A percentile compares a stretch with the other conserved stretches of the same genome.
phyloP scores from a whole-genome alignment of 2,797 vertebrate genomes.

The Manis javanica region DNA sequence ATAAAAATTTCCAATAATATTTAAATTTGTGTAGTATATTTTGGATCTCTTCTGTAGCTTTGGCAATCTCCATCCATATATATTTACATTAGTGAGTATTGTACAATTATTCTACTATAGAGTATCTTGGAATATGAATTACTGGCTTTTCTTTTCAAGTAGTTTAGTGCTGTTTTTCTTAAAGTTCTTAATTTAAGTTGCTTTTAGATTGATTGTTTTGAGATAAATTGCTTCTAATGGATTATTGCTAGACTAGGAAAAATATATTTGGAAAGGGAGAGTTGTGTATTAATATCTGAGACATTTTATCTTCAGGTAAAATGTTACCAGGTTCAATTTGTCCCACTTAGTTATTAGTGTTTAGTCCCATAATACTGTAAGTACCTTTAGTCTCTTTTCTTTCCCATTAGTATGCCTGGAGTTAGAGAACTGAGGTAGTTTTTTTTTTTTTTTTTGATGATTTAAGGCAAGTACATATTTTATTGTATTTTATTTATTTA shows the following conservation, averaged over 20 bases:
- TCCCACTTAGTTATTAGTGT: neutral
- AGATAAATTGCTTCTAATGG: neutral
- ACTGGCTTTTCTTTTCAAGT: neutral
- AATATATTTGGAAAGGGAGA: neutral
- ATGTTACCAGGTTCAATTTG: neutral
- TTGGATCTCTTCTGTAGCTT: neutral
- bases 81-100: neutral
- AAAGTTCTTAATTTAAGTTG: neutral
- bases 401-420: neutral
- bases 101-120: neutral
- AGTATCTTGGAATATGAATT: neutral
- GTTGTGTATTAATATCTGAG: neutral
- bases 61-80: neutral
- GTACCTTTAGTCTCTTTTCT: neutral
- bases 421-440: neutral
- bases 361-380: neutral
- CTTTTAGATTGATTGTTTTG: neutral
- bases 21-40: neutral
- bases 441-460: too few species aligned
- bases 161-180: neutral
- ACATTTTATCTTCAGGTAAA: neutral
- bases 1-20: neutral
- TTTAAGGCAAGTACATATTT: too few species aligned
- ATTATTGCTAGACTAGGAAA: conserved; percentile 11
- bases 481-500: too few species aligned